Evolutionary conservation across 2,888 invertebrate species (phyloP).

Genomic region (Synanthedon formicaeformis): DNA sequence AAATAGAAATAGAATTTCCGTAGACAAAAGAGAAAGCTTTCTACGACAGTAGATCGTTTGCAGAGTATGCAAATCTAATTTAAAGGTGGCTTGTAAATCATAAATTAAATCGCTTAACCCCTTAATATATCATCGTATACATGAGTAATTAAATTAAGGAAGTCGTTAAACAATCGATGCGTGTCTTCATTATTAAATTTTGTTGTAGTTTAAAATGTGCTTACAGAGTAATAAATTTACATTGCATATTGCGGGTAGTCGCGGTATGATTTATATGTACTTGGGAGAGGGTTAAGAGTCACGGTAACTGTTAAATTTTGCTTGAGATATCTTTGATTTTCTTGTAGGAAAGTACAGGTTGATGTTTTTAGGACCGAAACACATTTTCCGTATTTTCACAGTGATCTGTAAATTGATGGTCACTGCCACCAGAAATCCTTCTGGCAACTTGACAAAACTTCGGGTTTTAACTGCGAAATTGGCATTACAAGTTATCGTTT

Average conservation of each 20-base stretch:
- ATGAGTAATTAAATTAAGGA: constrained; percentile 52
- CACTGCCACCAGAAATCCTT: too few species aligned
- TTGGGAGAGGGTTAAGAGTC: constrained; percentile 31
- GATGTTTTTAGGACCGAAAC: too few species aligned
- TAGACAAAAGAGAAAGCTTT: too few species aligned
- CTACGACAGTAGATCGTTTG: too few species aligned
- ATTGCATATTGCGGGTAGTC: constrained; percentile 7
- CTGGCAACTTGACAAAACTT: too few species aligned
- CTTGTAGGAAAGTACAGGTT: too few species aligned
- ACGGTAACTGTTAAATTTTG: constrained; percentile 46
- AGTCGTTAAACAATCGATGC: constrained; percentile 64
- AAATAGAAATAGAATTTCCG: too few species aligned
- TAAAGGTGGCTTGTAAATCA: constrained; percentile 12
- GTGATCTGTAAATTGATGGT: background rate
- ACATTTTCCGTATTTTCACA: too few species aligned
- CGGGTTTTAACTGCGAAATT: too few species aligned
- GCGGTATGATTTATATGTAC: constrained; percentile 37
- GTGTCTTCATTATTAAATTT: constrained; percentile 61
- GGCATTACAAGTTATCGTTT: too few species aligned
- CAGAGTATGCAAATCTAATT: too few species aligned
- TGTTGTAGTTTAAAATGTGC: constrained; percentile 59
- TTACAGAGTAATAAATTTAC: constrained; percentile 9
- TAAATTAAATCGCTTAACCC: constrained; percentile 38
- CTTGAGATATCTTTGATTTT: constrained; percentile 1
- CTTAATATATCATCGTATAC: constrained; percentile 30